Evolutionary conservation across 2,797 vertebrate genomes (phyloP).

Genomic region (Acanthornis magna): DNA sequence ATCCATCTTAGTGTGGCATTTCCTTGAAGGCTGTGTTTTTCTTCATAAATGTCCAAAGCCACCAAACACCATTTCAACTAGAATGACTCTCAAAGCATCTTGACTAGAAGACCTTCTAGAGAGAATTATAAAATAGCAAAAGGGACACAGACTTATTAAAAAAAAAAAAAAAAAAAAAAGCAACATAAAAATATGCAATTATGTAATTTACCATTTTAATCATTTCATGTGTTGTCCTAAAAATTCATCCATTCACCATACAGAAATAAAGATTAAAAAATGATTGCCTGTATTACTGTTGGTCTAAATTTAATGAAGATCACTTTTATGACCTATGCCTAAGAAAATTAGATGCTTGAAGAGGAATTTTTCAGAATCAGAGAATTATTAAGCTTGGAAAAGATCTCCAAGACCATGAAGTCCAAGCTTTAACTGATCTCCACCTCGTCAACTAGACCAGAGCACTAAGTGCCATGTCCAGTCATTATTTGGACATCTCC

Average conservation of each 20-base stretch:
- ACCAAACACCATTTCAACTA: background rate
- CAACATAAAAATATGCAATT: background rate
- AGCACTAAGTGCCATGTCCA: background rate
- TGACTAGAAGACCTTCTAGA: background rate
- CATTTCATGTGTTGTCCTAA: background rate
- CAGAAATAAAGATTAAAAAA: background rate
- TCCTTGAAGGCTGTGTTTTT: rapidly evolving
- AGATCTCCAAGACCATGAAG: background rate
- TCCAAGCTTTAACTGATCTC: background rate
- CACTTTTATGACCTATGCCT: background rate
- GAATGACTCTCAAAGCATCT: background rate
- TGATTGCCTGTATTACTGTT: background rate
- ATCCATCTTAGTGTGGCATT: background rate
- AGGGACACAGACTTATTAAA: rapidly evolving
- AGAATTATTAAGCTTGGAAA: background rate
- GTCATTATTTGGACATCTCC: background rate
- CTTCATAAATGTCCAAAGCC: background rate
- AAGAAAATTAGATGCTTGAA: background rate
- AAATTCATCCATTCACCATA: background rate
- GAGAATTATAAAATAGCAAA: background rate
- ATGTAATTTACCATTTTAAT: background rate
- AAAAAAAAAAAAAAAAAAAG: background rate
- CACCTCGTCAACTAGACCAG: background rate
- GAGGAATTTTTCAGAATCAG: background rate
- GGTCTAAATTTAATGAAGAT: background rate